Conservation (phyloP, 2,888 invertebrate genomes). For the Oligia strigilis region DNA sequence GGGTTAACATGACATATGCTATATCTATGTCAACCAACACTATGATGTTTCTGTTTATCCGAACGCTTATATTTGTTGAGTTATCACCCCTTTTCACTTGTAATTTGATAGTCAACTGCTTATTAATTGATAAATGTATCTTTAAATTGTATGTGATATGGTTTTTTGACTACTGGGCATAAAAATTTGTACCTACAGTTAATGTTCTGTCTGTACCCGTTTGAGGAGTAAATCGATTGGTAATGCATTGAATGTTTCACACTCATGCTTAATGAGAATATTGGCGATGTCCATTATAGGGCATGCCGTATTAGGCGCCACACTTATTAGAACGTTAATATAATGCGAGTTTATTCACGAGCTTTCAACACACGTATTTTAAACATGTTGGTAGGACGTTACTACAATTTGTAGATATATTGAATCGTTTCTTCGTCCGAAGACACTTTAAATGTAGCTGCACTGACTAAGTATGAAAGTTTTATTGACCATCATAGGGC, state of each 20-base stretch:
- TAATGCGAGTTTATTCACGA: slow-evolving; percentile 55
- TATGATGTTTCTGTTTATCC: slow-evolving; percentile 52
- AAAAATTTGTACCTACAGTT: neutral
- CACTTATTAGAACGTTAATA: slow-evolving; percentile 46
- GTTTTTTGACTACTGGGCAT: slow-evolving; percentile 47
- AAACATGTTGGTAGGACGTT: neutral
- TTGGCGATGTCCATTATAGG: slow-evolving; percentile 39
- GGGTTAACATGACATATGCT: slow-evolving; percentile 57
- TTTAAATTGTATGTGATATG: slow-evolving; percentile 22
- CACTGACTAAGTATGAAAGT: slow-evolving; percentile 60
- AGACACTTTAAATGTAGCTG: slow-evolving; percentile 25
- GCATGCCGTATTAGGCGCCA: slow-evolving; percentile 46
- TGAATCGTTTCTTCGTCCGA: neutral
- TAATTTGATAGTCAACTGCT: slow-evolving; percentile 53
- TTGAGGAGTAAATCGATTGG: slow-evolving; percentile 29
- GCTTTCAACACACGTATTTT: slow-evolving; percentile 35
- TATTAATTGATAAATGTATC: slow-evolving; percentile 35
- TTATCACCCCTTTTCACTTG: slow-evolving; percentile 51
- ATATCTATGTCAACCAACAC: slow-evolving; percentile 51
- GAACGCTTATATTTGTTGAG: slow-evolving; percentile 59
- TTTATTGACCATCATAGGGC: slow-evolving; percentile 77
- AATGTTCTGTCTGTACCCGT: neutral
- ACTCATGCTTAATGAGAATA: slow-evolving; percentile 49
- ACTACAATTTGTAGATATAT: slow-evolving; percentile 13
- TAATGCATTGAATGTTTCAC: slow-evolving; percentile 37